Base-by-base conservation (phyloP, 2,113 vertebrate genomes). In the Neogobius melanostomus region DNA sequence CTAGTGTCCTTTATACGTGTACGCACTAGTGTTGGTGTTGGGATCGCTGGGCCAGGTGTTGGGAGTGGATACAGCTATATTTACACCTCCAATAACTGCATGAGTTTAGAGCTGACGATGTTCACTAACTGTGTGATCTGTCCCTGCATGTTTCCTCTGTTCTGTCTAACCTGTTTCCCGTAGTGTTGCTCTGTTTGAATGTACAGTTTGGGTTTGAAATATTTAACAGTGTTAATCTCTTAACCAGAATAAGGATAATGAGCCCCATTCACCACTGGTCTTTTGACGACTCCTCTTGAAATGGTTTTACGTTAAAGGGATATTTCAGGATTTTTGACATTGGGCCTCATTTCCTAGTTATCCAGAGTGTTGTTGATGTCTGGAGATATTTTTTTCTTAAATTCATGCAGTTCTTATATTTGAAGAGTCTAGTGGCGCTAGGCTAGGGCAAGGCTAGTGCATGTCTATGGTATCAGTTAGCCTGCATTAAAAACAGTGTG, bases 21-120 rank as follows among this genome's bases (percentile, higher is more conserved):
- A 61, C 28, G 28, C 28, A 3, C 28, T 80, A 79, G 70, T 80
- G 21, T n/a, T n/a, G n/a, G 77, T 76, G 28, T 9, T 85, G 79
- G 85, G 79, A 83, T 60, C 79, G 75, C 73, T 82, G 84, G 82
- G 83, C 83, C 85, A 83, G 61, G 71, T 79, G 76, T 80, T 81
- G 77, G 88, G 84, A 92, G 87, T 92, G 89, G 92, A 93, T 93
- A 93, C 92, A 94, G 92, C 85, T 87, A 74, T 71, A 47, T 76
- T 76, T 77, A 79, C 73, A 75, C 74, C 76, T 70, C 85, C 84
- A 86, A 36, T 76, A 86, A 76, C 77, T 80, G 72, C 90, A 92
- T 91, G 90, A 14, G 17, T 28, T 11, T 6, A 9, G 28, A 36
- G 5, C 12, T 59, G 36, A 82, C 76, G 82, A 69, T 60, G 15